phyloP scores from a whole-genome alignment of 2,797 vertebrate species.

The Salmo trutta region DNA sequence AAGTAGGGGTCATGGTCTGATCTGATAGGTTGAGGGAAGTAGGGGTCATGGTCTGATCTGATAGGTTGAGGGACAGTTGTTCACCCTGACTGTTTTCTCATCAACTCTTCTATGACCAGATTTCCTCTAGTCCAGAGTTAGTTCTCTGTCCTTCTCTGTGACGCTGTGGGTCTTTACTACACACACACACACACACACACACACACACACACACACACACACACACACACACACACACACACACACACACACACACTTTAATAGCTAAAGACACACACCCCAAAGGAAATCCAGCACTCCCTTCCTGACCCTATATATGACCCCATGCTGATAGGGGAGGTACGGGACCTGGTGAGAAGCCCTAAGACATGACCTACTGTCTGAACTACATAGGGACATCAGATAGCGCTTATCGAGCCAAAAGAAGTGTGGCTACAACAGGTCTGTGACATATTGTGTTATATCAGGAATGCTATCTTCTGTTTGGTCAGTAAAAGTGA shows the following conservation, averaged over 20 bases:
- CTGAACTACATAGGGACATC: too few species aligned
- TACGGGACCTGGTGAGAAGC: background rate
- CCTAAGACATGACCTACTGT: background rate
- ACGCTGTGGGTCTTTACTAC: background rate
- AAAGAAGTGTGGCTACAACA: too few species aligned
- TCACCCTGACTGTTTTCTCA: background rate
- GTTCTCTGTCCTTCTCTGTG: background rate
- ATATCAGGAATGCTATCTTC: too few species aligned
- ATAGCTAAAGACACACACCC: background rate
- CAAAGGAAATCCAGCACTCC: background rate
- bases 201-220: too few species aligned
- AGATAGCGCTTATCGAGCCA: too few species aligned
- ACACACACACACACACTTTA: too few species aligned
- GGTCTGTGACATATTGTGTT: too few species aligned
- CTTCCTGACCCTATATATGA: background rate
- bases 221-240: too few species aligned
- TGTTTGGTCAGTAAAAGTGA: too few species aligned
- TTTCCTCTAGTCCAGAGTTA: background rate
- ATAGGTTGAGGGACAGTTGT: background rate
- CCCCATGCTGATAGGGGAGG: background rate
- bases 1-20: too few species aligned
- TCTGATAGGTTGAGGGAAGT: too few species aligned
- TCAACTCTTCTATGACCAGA: background rate
- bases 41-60: background rate
- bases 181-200: background rate